Evolutionary conservation across 2,113 vertebrate species (phyloP).

Genomic region (Dicrurus megarhynchus): DNA sequence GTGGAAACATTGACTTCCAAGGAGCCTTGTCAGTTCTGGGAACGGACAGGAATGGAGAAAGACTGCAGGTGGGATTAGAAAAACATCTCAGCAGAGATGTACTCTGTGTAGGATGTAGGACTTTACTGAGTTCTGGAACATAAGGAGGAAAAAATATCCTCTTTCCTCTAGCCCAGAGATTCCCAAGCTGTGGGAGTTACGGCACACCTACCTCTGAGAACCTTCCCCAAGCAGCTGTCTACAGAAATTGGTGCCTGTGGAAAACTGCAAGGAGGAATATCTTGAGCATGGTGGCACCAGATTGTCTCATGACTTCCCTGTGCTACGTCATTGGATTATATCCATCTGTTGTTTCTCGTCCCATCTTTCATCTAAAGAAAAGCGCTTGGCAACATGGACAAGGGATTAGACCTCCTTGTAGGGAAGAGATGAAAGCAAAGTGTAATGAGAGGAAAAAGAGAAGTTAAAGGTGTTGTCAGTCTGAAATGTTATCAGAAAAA

Average conservation of each 20-base stretch:
- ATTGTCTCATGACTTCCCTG: conserved; percentile 25
- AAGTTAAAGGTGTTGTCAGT: neutral
- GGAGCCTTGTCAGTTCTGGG: neutral
- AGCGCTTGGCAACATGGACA: neutral
- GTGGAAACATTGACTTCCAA: neutral
- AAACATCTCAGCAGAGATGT: neutral
- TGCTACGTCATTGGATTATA: neutral
- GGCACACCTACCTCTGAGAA: conserved; percentile 16
- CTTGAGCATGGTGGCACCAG: neutral
- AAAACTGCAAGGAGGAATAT: neutral
- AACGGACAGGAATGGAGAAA: neutral
- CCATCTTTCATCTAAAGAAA: neutral
- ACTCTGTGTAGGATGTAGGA: neutral
- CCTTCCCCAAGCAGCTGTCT: conserved; percentile 20
- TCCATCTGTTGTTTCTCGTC: conserved; percentile 34
- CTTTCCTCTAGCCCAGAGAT: conserved; percentile 2
- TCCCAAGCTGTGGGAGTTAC: neutral
- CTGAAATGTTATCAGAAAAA: neutral
- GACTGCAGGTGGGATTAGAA: neutral
- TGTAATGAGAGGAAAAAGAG: neutral
- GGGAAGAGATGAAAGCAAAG: neutral
- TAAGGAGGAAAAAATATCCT: neutral
- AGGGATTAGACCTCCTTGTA: neutral
- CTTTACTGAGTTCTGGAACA: neutral
- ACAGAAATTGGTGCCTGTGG: neutral